These are phyloP conservation scores for Melanotaenia maccullochi DNA, from an alignment of 2,797 vertebrate genomes.

Conservation along the genomic window DNA sequence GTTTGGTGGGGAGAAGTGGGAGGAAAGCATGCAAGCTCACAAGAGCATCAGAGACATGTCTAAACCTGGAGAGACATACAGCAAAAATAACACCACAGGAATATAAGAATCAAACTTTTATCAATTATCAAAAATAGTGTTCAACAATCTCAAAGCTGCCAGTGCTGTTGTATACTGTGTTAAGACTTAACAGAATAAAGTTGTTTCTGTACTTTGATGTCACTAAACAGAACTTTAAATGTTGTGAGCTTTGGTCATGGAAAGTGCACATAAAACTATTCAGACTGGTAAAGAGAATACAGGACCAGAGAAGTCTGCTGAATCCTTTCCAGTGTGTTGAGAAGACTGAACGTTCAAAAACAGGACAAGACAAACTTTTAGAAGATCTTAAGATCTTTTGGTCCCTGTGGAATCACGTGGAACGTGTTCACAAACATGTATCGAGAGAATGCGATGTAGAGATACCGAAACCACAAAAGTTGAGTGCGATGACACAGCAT, in stretches of 20 bases:
- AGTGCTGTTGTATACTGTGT: slow-evolving; percentile 44
- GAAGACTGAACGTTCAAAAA: slow-evolving; percentile 8
- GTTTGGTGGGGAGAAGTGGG: slow-evolving; percentile 92
- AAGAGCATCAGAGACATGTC: slow-evolving; percentile 90
- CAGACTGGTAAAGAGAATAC: background rate
- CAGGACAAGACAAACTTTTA: slow-evolving; percentile 37
- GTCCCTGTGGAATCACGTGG: slow-evolving; percentile 75
- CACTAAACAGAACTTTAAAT: background rate
- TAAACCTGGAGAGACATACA: slow-evolving; percentile 69
- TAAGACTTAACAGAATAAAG: slow-evolving; percentile 42
- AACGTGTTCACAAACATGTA: slow-evolving; percentile 96
- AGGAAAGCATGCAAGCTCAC: slow-evolving; percentile 89
- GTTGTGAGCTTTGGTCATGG: background rate
- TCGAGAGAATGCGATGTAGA: slow-evolving; percentile 90
- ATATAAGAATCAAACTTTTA: slow-evolving; percentile 20
- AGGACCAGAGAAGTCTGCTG: background rate
- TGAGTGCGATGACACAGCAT: slow-evolving; percentile 92
- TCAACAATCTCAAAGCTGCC: slow-evolving; percentile 13
- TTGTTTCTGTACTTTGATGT: background rate
- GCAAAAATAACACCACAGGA: slow-evolving; percentile 17
- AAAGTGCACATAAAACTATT: slow-evolving; percentile 13
- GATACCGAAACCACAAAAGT: slow-evolving; percentile 92
- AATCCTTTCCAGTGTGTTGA: background rate
- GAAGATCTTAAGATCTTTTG: slow-evolving; percentile 79
- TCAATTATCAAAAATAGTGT: slow-evolving; percentile 37